Evolutionary conservation across 2,113 vertebrate genomes (phyloP).

Genomic region (Nanorana parkeri): DNA sequence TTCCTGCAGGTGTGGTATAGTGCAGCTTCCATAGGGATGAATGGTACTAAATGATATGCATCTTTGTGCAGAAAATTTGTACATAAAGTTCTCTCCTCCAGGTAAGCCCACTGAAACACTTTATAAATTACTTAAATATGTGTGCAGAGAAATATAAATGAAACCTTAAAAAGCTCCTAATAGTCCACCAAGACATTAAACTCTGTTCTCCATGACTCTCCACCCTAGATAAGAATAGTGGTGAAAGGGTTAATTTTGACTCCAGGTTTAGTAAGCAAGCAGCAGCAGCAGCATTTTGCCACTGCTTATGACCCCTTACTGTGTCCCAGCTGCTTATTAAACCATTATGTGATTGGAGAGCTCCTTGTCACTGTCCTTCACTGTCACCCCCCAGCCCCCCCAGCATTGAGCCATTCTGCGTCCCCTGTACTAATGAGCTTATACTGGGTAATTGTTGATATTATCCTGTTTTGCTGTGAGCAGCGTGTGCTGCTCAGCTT

Average conservation of each 20-base stretch:
- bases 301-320: slow-evolving; percentile 45
- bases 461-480: slow-evolving; percentile 54
- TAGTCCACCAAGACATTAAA: background rate
- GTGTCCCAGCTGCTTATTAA: slow-evolving; percentile 56
- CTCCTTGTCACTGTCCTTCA: slow-evolving; percentile 48
- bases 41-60: too few species aligned
- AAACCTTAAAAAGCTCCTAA: too few species aligned
- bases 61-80: too few species aligned
- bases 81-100: too few species aligned
- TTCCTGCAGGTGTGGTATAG: too few species aligned
- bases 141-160: too few species aligned
- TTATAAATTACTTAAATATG: too few species aligned
- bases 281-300: slow-evolving; percentile 11
- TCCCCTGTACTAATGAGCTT: slow-evolving; percentile 54
- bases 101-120: too few species aligned
- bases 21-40: too few species aligned
- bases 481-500: background rate
- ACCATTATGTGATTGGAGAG: slow-evolving; percentile 55
- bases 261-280: slow-evolving; percentile 40
- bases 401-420: background rate
- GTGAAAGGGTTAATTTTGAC: slow-evolving; percentile 35
- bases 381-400: slow-evolving; percentile 43
- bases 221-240: too few species aligned
- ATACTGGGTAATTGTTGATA: slow-evolving; percentile 1
- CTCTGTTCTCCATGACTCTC: background rate